These are phyloP conservation scores for Gymnosoma rotundatum DNA, from an alignment of 2,888 invertebrate species.

Conservation along the genomic window DNA sequence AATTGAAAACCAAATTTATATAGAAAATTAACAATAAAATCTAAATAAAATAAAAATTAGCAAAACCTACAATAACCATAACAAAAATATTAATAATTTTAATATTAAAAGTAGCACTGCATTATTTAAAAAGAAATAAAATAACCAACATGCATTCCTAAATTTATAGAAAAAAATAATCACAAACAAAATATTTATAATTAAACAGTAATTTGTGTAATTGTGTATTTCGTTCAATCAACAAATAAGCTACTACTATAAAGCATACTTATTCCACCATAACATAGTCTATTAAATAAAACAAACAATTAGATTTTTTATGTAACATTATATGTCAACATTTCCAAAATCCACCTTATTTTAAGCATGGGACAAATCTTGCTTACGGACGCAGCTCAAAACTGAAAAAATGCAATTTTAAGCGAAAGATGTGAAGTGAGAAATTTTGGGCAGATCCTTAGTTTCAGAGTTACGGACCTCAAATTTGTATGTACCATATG, in stretches of 20 bases:
- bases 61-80: slow-evolving; percentile 25
- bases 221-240: slow-evolving; percentile 51
- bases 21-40: slow-evolving; percentile 45
- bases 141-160: slow-evolving; percentile 66
- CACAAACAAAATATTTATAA: slow-evolving; percentile 30
- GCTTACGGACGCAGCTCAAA: too few relatives aligned
- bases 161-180: slow-evolving; percentile 50
- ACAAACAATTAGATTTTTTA: slow-evolving; percentile 56
- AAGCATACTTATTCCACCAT: slow-evolving; percentile 34
- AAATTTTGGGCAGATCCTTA: too few relatives aligned
- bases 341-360: slow-evolving; percentile 60
- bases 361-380: too few relatives aligned
- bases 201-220: slow-evolving; percentile 54
- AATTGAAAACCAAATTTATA: slow-evolving; percentile 48
- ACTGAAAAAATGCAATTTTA: too few relatives aligned
- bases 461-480: too few relatives aligned
- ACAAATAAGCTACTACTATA: slow-evolving; percentile 18
- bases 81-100: slow-evolving; percentile 14
- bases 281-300: slow-evolving; percentile 38
- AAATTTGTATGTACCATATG: too few relatives aligned
- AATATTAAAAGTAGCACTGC: slow-evolving; percentile 23
- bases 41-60: slow-evolving; percentile 5
- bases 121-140: slow-evolving; percentile 27
- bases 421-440: too few relatives aligned
- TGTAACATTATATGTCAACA: slow-evolving; percentile 65